Conservation (phyloP, 2,113 vertebrate species). For the Marcusenius ussheri region DNA sequence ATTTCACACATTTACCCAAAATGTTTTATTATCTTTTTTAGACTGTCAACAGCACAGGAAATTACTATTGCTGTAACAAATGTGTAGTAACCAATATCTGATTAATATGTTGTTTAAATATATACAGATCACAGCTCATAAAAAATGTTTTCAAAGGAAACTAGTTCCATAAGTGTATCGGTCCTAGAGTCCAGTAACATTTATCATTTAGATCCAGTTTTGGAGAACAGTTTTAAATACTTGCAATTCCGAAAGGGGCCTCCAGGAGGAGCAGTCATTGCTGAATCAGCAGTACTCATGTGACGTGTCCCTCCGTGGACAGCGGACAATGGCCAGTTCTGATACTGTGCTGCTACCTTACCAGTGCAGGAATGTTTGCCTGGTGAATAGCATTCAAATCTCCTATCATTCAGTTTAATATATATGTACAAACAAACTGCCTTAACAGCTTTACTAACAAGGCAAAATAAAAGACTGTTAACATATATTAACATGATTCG, state of each 20-base stretch:
- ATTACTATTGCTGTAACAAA: background rate
- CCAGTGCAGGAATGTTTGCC: background rate
- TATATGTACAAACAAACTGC: background rate
- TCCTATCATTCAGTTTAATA: background rate
- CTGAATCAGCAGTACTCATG: background rate
- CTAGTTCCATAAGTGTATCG: background rate
- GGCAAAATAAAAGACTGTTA: background rate
- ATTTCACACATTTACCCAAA: background rate
- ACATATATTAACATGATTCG: background rate
- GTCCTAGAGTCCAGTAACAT: background rate
- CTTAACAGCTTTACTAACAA: background rate
- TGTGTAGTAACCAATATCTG: background rate
- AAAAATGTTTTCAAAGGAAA: background rate
- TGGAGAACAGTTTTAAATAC: background rate
- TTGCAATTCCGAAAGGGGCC: background rate
- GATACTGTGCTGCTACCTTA: background rate
- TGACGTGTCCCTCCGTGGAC: background rate
- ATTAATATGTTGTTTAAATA: background rate
- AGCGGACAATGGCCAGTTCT: background rate
- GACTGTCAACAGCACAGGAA: background rate
- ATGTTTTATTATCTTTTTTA: background rate
- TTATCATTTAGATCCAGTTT: background rate
- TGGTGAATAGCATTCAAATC: background rate
- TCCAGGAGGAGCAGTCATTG: background rate
- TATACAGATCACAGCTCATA: background rate